phyloP scores from a whole-genome alignment of 37 sponge, comb jelly and placozoan genomes.

The Mnemiopsis leidyi region DNA sequence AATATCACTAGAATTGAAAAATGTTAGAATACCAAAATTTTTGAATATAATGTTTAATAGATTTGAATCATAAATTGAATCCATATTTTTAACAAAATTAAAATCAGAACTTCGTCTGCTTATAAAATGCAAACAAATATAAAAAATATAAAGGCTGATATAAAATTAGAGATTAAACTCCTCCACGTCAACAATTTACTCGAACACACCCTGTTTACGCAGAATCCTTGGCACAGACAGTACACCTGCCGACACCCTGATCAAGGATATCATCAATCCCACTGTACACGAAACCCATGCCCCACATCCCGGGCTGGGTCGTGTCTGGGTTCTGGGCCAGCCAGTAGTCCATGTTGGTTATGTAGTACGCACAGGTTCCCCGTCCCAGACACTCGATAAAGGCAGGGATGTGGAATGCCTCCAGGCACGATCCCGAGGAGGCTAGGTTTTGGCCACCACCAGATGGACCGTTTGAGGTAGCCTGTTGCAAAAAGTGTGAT shows the following conservation, averaged over 20 bases:
- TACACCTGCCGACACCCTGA: conserved; percentile 22
- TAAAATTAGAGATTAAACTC: no score
- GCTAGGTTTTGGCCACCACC: conserved; percentile 55
- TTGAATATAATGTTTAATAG: no score
- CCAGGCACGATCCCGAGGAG: conserved; percentile 56
- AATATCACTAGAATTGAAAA: no score
- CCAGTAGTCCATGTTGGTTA: conserved; percentile 62
- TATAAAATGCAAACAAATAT: no score
- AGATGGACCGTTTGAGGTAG: conserved; percentile 24
- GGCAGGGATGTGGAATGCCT: conserved; percentile 24
- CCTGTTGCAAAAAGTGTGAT: no score
- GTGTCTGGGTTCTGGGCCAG: conserved; percentile 63
- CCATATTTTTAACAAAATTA: no score
- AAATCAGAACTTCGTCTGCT: no score
- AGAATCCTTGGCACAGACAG: conserved; percentile 26
- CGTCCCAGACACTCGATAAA: conserved; percentile 67
- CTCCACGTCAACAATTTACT: no score
- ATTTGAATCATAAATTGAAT: no score
- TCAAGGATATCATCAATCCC: conserved; percentile 31
- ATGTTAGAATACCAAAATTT: no score
- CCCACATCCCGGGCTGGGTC: conserved; percentile 65
- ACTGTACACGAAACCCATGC: conserved; percentile 64
- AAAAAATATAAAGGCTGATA: no score
- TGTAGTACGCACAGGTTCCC: conserved; percentile 65
- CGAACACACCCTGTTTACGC: no score